phyloP scores from a whole-genome alignment of 2,888 invertebrate genomes.

The Rhyacophila evoluta region DNA sequence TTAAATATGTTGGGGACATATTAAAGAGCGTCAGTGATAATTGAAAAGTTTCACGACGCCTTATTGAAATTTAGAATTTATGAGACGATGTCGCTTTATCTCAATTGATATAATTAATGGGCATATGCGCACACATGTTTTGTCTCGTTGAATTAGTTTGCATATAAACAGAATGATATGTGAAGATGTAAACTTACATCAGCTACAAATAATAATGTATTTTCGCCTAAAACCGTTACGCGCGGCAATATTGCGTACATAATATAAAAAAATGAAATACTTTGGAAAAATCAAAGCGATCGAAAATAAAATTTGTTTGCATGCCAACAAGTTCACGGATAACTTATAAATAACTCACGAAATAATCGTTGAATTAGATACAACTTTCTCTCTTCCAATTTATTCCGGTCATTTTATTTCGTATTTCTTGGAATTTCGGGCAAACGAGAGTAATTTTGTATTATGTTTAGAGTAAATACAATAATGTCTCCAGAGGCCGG shows the following conservation, averaged over 20 bases:
- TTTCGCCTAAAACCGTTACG: background rate
- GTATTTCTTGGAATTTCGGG: background rate
- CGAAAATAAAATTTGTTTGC: background rate
- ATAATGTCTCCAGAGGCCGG: too few relatives aligned
- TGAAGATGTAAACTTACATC: background rate
- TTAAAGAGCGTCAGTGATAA: too few relatives aligned
- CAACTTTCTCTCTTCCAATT: background rate
- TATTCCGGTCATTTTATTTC: background rate
- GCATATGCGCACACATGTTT: background rate
- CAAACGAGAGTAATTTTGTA: too few relatives aligned
- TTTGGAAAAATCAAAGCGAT: background rate
- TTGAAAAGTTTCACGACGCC: background rate
- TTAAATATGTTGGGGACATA: too few relatives aligned
- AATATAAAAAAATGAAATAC: background rate
- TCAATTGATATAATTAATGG: background rate
- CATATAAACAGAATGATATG: background rate
- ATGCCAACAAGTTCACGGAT: background rate
- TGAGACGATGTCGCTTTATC: background rate
- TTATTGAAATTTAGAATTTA: background rate
- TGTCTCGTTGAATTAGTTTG: background rate
- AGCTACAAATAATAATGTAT: background rate
- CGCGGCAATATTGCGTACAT: background rate
- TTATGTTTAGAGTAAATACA: too few relatives aligned
- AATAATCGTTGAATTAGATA: too few relatives aligned
- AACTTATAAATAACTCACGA: too few relatives aligned